Evolutionary conservation across 1,140 invertebrate genomes (phyloP).

Genomic region (Leptinotarsa defecta): DNA sequence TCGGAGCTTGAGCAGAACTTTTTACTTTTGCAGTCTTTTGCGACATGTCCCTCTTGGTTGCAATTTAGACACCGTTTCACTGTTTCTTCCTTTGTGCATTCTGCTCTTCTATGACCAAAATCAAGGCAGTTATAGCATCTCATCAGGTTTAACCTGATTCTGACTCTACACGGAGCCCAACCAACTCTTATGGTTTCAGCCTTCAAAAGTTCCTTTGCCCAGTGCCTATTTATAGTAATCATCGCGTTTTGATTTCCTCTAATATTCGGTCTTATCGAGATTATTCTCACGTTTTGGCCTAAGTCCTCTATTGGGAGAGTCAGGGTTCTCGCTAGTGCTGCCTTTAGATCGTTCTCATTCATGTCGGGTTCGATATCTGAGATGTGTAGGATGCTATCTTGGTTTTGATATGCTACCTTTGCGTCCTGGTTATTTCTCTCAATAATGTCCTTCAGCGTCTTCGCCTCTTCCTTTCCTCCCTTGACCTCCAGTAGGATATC

Average conservation of each 20-base stretch:
- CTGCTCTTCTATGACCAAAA: background rate
- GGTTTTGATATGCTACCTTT: background rate
- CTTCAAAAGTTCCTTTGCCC: background rate
- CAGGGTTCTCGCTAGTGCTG: background rate
- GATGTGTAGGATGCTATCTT: background rate
- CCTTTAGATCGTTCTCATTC: background rate
- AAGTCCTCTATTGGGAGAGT: background rate
- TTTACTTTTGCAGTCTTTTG: background rate
- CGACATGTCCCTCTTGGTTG: background rate
- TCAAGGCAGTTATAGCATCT: background rate
- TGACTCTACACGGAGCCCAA: background rate
- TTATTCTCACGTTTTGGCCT: background rate
- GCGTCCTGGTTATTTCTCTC: background rate
- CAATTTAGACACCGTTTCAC: conserved; percentile 17
- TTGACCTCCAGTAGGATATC: background rate
- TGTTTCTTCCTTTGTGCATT: background rate
- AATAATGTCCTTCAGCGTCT: background rate
- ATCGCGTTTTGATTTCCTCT: background rate
- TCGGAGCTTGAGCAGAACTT: background rate
- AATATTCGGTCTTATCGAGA: background rate
- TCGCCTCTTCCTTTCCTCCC: background rate
- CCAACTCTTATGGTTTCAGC: background rate
- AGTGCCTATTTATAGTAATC: background rate
- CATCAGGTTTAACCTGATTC: background rate
- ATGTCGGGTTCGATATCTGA: background rate